Conservation (phyloP, 2,797 vertebrate genomes). For the Rhinichthys osculus region DNA sequence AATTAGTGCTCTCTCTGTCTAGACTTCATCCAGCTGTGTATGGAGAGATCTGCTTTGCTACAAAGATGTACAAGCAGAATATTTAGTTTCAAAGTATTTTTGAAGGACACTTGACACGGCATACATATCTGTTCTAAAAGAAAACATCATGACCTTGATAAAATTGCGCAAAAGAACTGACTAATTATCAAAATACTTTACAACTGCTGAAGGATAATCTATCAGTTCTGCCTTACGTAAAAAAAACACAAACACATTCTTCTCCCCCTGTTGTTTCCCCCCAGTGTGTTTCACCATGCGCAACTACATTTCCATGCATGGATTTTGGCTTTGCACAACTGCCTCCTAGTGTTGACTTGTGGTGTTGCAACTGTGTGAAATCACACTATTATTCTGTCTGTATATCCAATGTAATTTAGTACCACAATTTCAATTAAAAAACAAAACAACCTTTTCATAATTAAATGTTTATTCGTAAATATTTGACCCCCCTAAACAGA, state of each 20-base stretch:
- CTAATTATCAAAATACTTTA: not conserved
- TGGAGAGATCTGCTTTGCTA: not conserved
- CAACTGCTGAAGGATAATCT: not conserved
- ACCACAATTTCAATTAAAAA: slow-evolving; percentile 58
- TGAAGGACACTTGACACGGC: not conserved
- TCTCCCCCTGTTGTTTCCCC: not conserved
- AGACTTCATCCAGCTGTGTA: not conserved
- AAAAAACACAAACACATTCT: not conserved
- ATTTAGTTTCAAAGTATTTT: not conserved
- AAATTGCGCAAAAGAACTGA: not conserved
- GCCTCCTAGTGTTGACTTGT: slow-evolving; percentile 31
- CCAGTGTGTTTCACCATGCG: not conserved
- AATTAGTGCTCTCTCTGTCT: not conserved
- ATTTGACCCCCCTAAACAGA: slow-evolving; percentile 68
- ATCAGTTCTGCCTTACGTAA: not conserved
- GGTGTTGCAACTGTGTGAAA: not conserved
- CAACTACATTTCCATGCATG: not conserved
- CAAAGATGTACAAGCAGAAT: not conserved
- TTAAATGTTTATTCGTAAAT: slow-evolving; percentile 76
- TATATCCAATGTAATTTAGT: not conserved
- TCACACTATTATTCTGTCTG: not conserved
- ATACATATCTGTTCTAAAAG: not conserved
- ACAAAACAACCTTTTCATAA: slow-evolving; percentile 64
- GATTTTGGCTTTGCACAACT: slow-evolving; percentile 23
- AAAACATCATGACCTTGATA: not conserved